Conservation (phyloP, 2,113 vertebrate genomes). For the Leucopsar rothschildi region DNA sequence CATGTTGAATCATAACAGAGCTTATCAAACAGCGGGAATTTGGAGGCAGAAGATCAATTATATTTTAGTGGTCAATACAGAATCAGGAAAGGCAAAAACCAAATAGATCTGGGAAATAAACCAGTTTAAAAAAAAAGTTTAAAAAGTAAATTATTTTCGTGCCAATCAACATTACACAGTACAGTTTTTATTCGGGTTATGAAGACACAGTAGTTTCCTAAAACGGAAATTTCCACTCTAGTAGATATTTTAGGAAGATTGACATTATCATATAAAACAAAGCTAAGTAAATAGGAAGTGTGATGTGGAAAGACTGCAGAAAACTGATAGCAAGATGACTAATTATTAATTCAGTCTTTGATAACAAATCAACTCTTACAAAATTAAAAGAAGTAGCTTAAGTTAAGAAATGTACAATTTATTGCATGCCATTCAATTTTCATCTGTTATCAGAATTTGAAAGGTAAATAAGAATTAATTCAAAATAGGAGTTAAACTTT, state of each 20-base stretch:
- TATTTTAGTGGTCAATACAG: slow-evolving; percentile 52
- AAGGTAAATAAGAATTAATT: neutral
- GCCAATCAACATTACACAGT: neutral
- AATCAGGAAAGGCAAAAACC: slow-evolving; percentile 11
- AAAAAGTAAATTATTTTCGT: neutral
- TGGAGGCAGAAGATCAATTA: slow-evolving; percentile 68
- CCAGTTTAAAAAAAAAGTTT: neutral
- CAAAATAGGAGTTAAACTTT: neutral
- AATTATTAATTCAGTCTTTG: neutral
- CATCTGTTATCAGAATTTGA: neutral
- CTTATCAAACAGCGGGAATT: slow-evolving; percentile 75
- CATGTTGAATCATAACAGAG: slow-evolving; percentile 59
- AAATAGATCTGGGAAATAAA: slow-evolving; percentile 12
- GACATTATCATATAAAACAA: neutral
- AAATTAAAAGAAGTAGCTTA: neutral
- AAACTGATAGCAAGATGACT: neutral
- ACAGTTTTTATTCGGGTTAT: neutral
- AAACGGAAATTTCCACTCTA: neutral
- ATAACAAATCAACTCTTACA: neutral
- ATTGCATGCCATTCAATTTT: neutral
- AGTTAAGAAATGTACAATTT: neutral
- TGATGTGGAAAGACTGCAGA: neutral
- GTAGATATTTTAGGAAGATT: neutral
- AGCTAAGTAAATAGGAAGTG: neutral
- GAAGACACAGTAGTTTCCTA: neutral